These are phyloP conservation scores for Phenacoccus solenopsis DNA, from an alignment of 1,140 invertebrate genomes.

Conservation along the genomic window DNA sequence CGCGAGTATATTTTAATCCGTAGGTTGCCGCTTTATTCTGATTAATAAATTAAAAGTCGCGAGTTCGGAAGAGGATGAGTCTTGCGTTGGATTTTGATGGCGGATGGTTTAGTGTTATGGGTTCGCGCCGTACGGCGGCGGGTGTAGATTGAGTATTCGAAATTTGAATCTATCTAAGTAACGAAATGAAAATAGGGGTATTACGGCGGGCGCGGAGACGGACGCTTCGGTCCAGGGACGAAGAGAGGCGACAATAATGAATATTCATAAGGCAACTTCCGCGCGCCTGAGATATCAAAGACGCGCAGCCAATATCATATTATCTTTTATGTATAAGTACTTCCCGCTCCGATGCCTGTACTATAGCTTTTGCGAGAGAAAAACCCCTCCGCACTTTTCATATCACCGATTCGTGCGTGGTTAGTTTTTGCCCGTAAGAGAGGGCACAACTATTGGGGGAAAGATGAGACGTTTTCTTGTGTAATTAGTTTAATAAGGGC, in stretches of 20 bases:
- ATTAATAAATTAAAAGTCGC: conserved; percentile 18
- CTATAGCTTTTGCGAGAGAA: conserved; percentile 1
- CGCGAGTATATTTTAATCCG: conserved; percentile 11
- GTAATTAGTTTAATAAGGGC: conserved; percentile 2
- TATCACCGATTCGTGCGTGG: background rate
- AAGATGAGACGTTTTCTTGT: conserved; percentile 1
- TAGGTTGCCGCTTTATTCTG: conserved; percentile 11
- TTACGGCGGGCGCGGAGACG: background rate
- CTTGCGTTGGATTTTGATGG: conserved; percentile 8
- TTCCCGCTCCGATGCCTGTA: background rate
- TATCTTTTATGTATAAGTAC: conserved; percentile 18
- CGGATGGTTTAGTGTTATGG: conserved; percentile 14
- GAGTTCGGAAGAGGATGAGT: conserved; percentile 10
- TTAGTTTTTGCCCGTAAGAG: background rate
- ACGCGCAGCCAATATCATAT: conserved; percentile 17
- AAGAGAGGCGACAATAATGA: conserved; percentile 9
- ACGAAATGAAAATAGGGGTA: conserved; percentile 15
- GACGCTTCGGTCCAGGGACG: background rate
- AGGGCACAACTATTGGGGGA: background rate
- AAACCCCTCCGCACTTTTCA: conserved; percentile 1
- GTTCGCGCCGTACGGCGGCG: background rate
- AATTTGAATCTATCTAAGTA: conserved; percentile 17
- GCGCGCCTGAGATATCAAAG: conserved; percentile 16
- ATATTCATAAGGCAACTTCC: conserved; percentile 17
- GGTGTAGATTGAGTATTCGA: conserved; percentile 16